Conservation (phyloP, 53 echinoderm and acorn worm species). For the Mesocentrotus franciscanus region DNA sequence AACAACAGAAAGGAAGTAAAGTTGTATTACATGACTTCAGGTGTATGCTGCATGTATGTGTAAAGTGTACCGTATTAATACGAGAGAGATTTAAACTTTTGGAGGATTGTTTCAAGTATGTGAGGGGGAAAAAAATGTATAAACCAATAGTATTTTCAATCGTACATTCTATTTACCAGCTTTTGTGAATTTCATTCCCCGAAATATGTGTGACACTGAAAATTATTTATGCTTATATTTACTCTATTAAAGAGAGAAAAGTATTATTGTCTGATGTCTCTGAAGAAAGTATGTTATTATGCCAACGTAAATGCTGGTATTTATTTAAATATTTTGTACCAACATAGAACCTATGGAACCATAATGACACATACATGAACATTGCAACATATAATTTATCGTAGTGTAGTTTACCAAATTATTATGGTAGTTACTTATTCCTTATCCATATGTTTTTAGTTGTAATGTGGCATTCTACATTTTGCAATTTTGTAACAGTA, state of each 20-base stretch:
- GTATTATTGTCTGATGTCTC: background rate
- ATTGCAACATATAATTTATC: background rate
- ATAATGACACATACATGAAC: background rate
- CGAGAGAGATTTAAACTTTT: background rate
- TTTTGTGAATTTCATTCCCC: background rate
- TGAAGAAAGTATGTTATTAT: background rate
- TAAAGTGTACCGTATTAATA: background rate
- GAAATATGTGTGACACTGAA: slow-evolving; percentile 19
- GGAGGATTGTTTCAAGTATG: background rate
- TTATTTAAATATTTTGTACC: slow-evolving; percentile 34
- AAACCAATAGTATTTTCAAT: background rate
- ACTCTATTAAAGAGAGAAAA: background rate
- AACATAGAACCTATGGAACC: background rate
- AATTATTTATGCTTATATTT: slow-evolving; percentile 5
- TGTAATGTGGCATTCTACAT: background rate
- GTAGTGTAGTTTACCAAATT: background rate
- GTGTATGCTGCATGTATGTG: background rate
- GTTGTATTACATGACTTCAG: background rate
- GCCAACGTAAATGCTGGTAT: background rate
- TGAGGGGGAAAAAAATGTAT: background rate
- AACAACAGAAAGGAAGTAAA: background rate
- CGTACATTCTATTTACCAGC: background rate
- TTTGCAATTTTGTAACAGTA: slow-evolving; percentile 3
- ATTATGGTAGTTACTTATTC: background rate
- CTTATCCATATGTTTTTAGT: background rate